Base-by-base conservation (phyloP, 2,797 vertebrate species). In the Pyrrhura leucotis region DNA sequence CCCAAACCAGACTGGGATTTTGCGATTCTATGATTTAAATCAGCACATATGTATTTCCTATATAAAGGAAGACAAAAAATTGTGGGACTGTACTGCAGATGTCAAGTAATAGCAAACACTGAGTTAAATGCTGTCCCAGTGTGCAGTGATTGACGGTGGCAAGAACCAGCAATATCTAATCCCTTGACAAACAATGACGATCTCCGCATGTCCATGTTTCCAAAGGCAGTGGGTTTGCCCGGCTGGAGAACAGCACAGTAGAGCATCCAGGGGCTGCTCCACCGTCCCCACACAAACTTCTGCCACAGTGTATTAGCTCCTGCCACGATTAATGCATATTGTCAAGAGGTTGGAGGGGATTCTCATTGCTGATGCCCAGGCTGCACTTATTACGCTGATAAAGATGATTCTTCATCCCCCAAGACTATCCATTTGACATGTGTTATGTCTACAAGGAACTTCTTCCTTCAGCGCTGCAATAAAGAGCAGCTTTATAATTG, bases 291-390 rank as follows among this genome's bases (percentile, higher is more conserved):
- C 59, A 20, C 63, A 39, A 37, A 14, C 31, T n/a, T 19, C 53
- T 7, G 1, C 18, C 50, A 7, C 28, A 5, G n/a, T 1, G 0
- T 3, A 4, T 8, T 12, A 72, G 20, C 56, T 61, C 56, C 29
- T 1, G 40, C 0, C 0, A 1, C 11, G n/a, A 39, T 28, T 15
- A 33, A 28, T 7, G 2, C 0, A 0, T 3, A 5, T 1, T 5
- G 19, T 69, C 31, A 6, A n/a, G 28, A 33, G 35, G 54, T 5
- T 7, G 1, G 3, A n/a, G 78, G 72, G 66, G 42, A 23, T 65
- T 54, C 73, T 61, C 68, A 9, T 21, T 3, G 25, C 61, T 4
- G 37, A 3, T 22, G 20, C 40, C 61, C 73, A 14, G 83, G 44
- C 53, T 18, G 48, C 40, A 51, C 62, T 53, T n/a, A 5, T 65